Conservation (phyloP, 2,888 invertebrate species). For the Lasioglossum pauxillum region DNA sequence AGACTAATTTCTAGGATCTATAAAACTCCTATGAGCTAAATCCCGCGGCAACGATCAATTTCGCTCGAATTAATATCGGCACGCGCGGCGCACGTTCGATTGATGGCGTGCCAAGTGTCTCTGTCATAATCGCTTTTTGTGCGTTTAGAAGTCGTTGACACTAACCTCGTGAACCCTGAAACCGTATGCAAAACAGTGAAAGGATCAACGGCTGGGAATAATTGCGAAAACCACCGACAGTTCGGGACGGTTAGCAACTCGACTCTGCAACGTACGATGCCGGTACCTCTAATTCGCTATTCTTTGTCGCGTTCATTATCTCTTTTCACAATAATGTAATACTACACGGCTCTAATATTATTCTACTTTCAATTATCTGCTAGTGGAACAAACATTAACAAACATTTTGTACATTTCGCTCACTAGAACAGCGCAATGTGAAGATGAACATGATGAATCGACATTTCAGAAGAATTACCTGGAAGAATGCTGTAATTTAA, state of each 20-base stretch:
- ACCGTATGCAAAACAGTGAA: constrained; percentile 70
- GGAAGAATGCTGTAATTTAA: not conserved
- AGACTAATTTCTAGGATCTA: not conserved
- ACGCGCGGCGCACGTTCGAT: not conserved
- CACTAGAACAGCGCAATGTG: no score
- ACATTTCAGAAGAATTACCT: no score
- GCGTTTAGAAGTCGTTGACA: constrained; percentile 46
- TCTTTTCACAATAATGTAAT: not conserved
- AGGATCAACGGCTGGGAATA: constrained; percentile 64
- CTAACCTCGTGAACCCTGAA: constrained; percentile 64
- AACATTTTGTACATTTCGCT: not conserved
- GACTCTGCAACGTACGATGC: not conserved
- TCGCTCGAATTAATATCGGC: not conserved
- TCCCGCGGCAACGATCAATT: not conserved
- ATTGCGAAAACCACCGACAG: constrained; percentile 65
- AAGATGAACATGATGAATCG: no score
- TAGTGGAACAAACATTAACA: not conserved
- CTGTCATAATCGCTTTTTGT: constrained; percentile 28
- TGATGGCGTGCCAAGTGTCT: not conserved
- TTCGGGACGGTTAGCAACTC: constrained; percentile 18
- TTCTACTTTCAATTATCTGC: not conserved
- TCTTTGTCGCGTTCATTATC: not conserved
- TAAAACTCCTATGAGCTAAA: not conserved
- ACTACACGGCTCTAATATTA: not conserved
- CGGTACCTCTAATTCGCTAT: not conserved